phyloP scores from a whole-genome alignment of 2,113 vertebrate species.

The Dunckerocampus dactyliophorus region DNA sequence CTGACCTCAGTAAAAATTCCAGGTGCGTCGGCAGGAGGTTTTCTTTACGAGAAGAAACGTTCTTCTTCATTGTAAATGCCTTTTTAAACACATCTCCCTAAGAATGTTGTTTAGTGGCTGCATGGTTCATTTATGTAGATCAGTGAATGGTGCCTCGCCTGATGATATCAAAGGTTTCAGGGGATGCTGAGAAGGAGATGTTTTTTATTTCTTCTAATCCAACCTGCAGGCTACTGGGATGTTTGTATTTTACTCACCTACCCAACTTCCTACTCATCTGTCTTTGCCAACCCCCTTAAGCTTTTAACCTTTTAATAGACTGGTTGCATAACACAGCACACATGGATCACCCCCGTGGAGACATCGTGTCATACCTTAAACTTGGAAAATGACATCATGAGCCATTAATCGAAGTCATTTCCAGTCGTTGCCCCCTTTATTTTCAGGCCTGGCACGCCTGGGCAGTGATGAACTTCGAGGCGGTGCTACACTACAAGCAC shows the following conservation, averaged over 20 bases:
- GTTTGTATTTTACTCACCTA: not conserved
- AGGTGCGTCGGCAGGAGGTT: conserved; percentile 33
- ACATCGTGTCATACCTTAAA: conserved; percentile 19
- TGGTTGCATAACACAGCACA: conserved; percentile 31
- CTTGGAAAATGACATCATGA: conserved; percentile 29
- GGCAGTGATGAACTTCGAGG: conserved; percentile 99
- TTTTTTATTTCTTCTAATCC: not conserved
- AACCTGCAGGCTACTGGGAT: conserved; percentile 29
- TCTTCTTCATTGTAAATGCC: conserved; percentile 5
- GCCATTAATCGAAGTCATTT: conserved; percentile 40
- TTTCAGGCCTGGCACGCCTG: conserved; percentile 96
- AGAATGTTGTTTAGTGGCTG: not conserved
- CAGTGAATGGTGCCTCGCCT: not conserved
- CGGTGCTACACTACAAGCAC: conserved; percentile 96
- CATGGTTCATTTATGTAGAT: conserved; percentile 18
- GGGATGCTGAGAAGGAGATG: conserved; percentile 9
- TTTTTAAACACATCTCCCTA: conserved; percentile 12
- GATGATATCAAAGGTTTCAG: conserved; percentile 14
- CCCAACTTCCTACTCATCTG: conserved; percentile 6
- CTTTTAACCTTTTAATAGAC: conserved; percentile 27
- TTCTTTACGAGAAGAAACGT: conserved; percentile 5
- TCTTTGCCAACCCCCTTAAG: conserved; percentile 12
- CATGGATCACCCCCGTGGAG: conserved; percentile 21
- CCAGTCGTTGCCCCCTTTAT: conserved; percentile 1
- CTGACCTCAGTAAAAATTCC: conserved; percentile 27